Percentiles rank a stretch among this genome's conserved stretches.
phyloP scores from a whole-genome alignment of 2,888 invertebrate species.

The Drosophila barbarae region DNA sequence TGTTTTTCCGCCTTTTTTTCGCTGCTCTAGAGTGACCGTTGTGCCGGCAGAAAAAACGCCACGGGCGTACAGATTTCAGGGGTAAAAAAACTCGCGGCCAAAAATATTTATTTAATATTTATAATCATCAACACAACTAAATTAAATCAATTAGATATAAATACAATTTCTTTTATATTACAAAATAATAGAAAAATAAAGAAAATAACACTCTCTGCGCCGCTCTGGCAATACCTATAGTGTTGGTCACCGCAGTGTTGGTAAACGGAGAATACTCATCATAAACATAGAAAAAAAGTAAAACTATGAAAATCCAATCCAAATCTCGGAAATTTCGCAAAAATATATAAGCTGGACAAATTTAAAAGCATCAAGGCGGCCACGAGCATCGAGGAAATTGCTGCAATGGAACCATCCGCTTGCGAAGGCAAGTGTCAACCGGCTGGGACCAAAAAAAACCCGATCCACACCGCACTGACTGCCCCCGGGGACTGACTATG shows the following conservation, averaged over 20 bases:
- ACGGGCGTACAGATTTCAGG: background rate
- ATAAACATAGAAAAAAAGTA: slow-evolving; percentile 48
- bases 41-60: background rate
- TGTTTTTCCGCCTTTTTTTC: slow-evolving; percentile 44
- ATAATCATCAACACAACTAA: background rate
- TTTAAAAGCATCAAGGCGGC: slow-evolving; percentile 62
- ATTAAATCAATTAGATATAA: background rate
- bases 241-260: slow-evolving; percentile 18
- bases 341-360: slow-evolving; percentile 66
- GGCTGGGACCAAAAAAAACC: background rate
- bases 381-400: slow-evolving; percentile 71
- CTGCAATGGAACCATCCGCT: slow-evolving; percentile 89
- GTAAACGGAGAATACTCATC: slow-evolving; percentile 27
- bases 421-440: slow-evolving; percentile 87
- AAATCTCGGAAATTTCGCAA: slow-evolving; percentile 49
- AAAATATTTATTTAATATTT: background rate
- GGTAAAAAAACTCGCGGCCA: background rate
- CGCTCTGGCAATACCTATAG: background rate
- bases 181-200: background rate
- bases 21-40: slow-evolving; percentile 25
- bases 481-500: slow-evolving; percentile 26
- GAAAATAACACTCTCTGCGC: no score
- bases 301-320: slow-evolving; percentile 67
- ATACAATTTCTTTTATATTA: background rate
- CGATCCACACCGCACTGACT: background rate